These are phyloP conservation scores for Harpegnathos saltator DNA, from an alignment of 1,140 invertebrate species.

Conservation along the genomic window DNA sequence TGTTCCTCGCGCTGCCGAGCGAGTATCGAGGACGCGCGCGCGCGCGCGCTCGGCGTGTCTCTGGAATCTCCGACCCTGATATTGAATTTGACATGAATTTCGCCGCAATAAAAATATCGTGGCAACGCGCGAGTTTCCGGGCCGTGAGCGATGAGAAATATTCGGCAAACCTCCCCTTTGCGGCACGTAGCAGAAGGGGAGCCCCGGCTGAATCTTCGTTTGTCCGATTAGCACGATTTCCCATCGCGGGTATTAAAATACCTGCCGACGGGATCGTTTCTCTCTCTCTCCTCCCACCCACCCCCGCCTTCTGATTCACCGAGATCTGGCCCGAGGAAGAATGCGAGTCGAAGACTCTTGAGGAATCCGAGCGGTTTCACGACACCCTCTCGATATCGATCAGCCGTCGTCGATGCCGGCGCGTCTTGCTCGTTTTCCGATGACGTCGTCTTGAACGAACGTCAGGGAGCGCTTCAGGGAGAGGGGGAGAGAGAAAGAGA, in stretches of 20 bases:
- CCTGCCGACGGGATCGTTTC: no score
- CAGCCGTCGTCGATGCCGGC: neutral
- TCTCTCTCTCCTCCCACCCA: no score
- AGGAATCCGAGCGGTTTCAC: neutral
- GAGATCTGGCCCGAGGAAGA: neutral
- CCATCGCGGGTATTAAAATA: no score
- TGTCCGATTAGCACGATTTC: no score
- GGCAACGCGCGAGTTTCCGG: neutral
- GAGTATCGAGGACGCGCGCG: neutral
- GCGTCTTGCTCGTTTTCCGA: neutral
- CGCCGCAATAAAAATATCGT: neutral
- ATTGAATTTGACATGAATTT: constrained; percentile 4
- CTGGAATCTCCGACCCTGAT: neutral
- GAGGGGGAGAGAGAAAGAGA: constrained; percentile 5
- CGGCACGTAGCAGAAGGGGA: no score
- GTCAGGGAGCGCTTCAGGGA: no score
- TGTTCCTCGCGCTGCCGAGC: no score
- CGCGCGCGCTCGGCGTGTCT: neutral
- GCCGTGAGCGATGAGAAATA: neutral
- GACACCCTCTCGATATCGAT: constrained; percentile 5
- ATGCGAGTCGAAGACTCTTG: neutral
- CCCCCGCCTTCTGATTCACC: no score
- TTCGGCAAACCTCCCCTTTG: neutral
- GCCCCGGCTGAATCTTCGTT: no score
- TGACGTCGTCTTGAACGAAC: neutral